phyloP scores from a whole-genome alignment of 2,888 invertebrate genomes.

The Dromius quadrimaculatus region DNA sequence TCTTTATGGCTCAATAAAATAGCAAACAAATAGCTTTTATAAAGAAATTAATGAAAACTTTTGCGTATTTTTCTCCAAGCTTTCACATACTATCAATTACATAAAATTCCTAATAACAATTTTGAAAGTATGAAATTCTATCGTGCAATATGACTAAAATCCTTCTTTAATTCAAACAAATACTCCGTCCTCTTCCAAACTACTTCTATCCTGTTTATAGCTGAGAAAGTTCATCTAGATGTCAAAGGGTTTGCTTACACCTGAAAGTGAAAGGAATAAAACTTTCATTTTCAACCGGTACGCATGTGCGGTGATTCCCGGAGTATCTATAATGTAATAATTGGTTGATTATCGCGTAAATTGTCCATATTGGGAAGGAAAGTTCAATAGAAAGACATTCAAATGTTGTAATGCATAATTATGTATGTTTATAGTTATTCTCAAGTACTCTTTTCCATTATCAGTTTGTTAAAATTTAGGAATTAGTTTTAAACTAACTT shows the following conservation, averaged over 20 bases:
- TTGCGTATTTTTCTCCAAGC: slow-evolving; percentile 16
- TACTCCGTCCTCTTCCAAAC: neutral
- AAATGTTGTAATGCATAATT: slow-evolving; percentile 18
- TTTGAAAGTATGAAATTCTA: slow-evolving; percentile 33
- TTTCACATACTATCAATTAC: slow-evolving; percentile 21
- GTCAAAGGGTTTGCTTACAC: slow-evolving; percentile 24
- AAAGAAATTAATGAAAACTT: too few species aligned
- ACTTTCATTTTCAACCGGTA: slow-evolving; percentile 41
- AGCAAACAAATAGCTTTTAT: too few species aligned
- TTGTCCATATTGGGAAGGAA: slow-evolving; percentile 9
- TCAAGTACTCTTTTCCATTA: too few species aligned
- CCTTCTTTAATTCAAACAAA: neutral
- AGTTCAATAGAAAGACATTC: neutral
- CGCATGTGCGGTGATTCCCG: slow-evolving; percentile 21
- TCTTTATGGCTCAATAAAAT: too few species aligned
- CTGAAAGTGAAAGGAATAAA: slow-evolving; percentile 35
- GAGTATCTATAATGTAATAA: slow-evolving; percentile 22
- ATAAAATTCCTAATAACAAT: slow-evolving; percentile 22
- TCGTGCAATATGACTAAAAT: slow-evolving; percentile 16
- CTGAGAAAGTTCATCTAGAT: slow-evolving; percentile 22
- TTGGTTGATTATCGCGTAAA: slow-evolving; percentile 26
- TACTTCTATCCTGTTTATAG: neutral
- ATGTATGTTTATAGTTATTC: too few species aligned
- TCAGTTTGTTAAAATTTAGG: too few species aligned
- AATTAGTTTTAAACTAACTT: too few species aligned